Conservation (phyloP, 1,140 invertebrate species). For the Pachyrhynchus sulphureomaculatus region DNA sequence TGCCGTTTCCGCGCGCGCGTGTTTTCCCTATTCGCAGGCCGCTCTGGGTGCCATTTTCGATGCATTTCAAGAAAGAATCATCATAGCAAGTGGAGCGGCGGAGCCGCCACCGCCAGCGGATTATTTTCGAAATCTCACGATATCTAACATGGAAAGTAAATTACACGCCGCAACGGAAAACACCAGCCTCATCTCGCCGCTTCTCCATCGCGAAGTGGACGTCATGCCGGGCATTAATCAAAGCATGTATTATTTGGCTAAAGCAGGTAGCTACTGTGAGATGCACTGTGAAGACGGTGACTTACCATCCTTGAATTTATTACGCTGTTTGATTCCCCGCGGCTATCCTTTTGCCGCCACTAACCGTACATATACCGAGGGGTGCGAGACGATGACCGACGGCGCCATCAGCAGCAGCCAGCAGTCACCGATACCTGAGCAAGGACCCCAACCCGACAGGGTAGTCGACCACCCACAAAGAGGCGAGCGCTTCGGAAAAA, state of each 20-base stretch:
- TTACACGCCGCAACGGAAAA: not conserved
- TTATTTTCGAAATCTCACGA: slow-evolving; percentile 1
- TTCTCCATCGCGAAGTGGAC: not conserved
- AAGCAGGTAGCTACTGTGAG: slow-evolving; percentile 5
- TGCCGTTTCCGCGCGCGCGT: too few relatives aligned
- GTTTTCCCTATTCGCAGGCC: too few relatives aligned
- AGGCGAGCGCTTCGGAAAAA: not conserved
- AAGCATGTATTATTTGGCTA: slow-evolving; percentile 2
- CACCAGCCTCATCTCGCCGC: not conserved
- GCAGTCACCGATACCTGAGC: too few relatives aligned
- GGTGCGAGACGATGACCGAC: not conserved
- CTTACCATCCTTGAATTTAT: not conserved
- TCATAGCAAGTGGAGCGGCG: not conserved
- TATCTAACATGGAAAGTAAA: not conserved
- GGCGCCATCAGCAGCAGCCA: not conserved
- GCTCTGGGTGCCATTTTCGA: slow-evolving; percentile 1
- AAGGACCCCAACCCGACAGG: too few relatives aligned
- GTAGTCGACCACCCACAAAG: not conserved
- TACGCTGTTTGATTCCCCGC: not conserved
- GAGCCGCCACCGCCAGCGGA: not conserved
- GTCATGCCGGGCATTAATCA: not conserved
- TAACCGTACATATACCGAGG: not conserved
- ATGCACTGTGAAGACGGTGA: slow-evolving; percentile 1
- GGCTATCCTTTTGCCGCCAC: not conserved
- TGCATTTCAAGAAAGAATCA: not conserved